Percentiles rank a stretch among this genome's conserved stretches.
Evolutionary conservation across 2,797 vertebrate species (phyloP).

Genomic region (Nannoperca obscura): DNA sequence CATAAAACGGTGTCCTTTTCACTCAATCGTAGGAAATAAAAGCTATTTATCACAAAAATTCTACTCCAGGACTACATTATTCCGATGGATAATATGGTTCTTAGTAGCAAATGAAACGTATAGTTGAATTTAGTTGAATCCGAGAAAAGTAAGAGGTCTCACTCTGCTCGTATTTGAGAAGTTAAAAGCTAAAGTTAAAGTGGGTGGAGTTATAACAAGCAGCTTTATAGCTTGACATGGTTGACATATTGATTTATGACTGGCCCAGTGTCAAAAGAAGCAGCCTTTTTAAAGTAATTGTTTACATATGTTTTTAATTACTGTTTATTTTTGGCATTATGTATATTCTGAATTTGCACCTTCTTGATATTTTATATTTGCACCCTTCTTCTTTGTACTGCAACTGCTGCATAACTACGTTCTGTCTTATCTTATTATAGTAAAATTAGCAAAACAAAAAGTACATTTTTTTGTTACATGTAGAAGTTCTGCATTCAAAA

Average conservation of each 20-base stretch:
- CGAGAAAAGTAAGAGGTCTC: constrained; percentile 28
- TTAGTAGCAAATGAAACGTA: neutral
- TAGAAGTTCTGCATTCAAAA: too few relatives aligned
- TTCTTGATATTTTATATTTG: too few relatives aligned
- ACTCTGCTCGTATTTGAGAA: constrained; percentile 29
- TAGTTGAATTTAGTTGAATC: neutral
- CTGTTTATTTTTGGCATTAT: too few relatives aligned
- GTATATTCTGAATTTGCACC: too few relatives aligned
- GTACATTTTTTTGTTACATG: too few relatives aligned
- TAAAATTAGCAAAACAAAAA: too few relatives aligned
- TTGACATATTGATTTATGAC: neutral
- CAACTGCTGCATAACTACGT: too few relatives aligned
- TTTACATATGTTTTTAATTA: too few relatives aligned
- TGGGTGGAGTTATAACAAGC: neutral
- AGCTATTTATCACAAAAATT: fast-evolving
- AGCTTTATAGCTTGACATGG: neutral
- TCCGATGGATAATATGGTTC: fast-evolving
- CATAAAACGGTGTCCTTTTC: neutral
- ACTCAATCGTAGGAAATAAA: neutral
- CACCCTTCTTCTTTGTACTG: too few relatives aligned
- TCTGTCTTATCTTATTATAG: too few relatives aligned
- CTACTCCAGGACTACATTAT: fast-evolving
- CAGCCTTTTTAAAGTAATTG: too few relatives aligned
- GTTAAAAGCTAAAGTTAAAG: constrained; percentile 1
- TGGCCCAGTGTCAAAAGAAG: too few relatives aligned